These are phyloP conservation scores for Recurvirostra avosetta DNA, from an alignment of 2,113 vertebrate genomes.

Conservation along the genomic window DNA sequence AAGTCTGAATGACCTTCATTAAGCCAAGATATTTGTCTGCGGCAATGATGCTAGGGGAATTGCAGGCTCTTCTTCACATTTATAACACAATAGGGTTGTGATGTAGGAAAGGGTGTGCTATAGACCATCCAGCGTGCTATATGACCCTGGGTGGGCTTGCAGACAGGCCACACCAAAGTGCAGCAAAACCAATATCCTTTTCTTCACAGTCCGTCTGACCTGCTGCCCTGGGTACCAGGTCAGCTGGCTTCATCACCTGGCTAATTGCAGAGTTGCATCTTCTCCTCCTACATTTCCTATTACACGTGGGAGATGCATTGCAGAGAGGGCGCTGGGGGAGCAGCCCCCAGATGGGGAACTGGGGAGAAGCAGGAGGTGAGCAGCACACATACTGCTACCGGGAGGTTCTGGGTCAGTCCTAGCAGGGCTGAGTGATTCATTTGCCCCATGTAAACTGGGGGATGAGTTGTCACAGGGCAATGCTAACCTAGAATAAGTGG, in stretches of 20 bases:
- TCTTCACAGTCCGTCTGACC: not conserved
- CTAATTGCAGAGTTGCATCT: not conserved
- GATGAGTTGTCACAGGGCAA: not conserved
- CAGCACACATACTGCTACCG: fast-evolving
- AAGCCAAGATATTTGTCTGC: not conserved
- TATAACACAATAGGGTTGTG: not conserved
- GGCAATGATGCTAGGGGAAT: not conserved
- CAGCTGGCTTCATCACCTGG: fast-evolving
- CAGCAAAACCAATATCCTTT: not conserved
- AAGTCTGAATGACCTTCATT: not conserved
- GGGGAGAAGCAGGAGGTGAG: not conserved
- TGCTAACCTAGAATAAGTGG: not conserved
- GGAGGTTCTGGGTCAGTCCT: not conserved
- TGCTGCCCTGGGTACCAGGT: not conserved
- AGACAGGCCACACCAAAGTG: not conserved
- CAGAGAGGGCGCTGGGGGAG: not conserved
- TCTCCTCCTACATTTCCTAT: not conserved
- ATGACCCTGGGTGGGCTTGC: fast-evolving
- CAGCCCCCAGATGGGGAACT: not conserved
- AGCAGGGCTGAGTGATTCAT: not conserved
- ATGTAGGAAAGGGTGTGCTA: not conserved
- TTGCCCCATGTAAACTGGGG: not conserved
- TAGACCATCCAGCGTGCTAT: fast-evolving
- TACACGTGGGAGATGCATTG: fast-evolving
- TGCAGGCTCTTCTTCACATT: not conserved